These are phyloP conservation scores for Neotoma lepida DNA, from an alignment of 2,113 vertebrate species.

Conservation along the genomic window DNA sequence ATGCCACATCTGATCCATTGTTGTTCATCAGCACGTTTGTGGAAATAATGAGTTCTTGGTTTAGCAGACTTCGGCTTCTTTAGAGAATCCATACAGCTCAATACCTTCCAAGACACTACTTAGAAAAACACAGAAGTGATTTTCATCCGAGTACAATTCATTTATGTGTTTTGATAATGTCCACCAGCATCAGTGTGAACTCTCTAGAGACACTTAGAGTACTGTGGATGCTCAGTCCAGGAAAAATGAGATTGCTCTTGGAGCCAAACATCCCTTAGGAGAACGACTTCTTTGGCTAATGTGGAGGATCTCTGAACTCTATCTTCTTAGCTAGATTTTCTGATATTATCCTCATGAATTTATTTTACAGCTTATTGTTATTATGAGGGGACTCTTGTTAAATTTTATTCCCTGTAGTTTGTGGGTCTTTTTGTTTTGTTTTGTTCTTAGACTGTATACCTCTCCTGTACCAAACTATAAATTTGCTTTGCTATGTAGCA, in stretches of 20 bases:
- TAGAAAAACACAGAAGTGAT: not conserved
- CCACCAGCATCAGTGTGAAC: not conserved
- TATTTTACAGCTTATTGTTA: conserved; percentile 10
- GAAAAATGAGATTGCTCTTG: rapidly evolving
- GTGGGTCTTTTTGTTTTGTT: not conserved
- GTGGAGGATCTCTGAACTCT: not conserved
- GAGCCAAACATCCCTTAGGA: rapidly evolving
- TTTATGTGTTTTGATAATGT: not conserved
- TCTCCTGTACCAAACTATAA: conserved; percentile 6
- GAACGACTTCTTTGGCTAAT: not conserved
- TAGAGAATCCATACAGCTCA: not conserved
- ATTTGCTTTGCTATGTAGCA: not conserved
- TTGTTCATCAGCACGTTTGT: not conserved
- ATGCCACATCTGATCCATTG: not conserved
- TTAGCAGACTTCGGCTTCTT: not conserved
- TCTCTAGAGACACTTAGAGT: not conserved
- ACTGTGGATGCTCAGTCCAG: not conserved
- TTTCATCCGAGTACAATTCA: too few species aligned
- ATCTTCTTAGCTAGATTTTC: not conserved
- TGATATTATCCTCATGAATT: not conserved
- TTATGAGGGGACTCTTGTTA: not conserved
- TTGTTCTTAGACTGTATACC: not conserved
- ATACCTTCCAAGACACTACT: not conserved
- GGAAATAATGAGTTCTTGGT: not conserved
- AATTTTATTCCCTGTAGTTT: conserved; percentile 12